These are phyloP conservation scores for Sebastes schlegelii DNA, from an alignment of 2,113 vertebrate species.

Conservation along the genomic window DNA sequence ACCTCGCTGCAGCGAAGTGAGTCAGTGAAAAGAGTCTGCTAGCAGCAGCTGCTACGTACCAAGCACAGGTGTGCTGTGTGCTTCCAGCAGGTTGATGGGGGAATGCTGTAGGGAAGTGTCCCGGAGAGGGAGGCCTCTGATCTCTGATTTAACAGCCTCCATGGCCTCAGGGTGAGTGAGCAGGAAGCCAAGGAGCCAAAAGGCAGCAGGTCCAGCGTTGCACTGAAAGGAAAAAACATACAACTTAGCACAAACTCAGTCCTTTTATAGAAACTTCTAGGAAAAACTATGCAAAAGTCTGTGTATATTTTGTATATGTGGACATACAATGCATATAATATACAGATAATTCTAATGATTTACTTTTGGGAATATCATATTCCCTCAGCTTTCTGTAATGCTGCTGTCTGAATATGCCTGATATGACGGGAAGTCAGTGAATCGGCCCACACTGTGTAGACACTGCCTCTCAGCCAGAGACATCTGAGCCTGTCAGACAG, in stretches of 20 bases:
- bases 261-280: not conserved
- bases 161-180: slow-evolving; percentile 87
- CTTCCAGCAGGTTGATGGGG: slow-evolving; percentile 61
- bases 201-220: slow-evolving; percentile 87
- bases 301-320: not conserved
- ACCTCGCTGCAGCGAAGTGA: slow-evolving; percentile 1
- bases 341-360: not conserved
- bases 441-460: slow-evolving; percentile 35
- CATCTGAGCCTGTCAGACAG: slow-evolving; percentile 67
- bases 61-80: slow-evolving; percentile 78
- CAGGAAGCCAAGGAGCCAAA: slow-evolving; percentile 91
- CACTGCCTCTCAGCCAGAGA: slow-evolving; percentile 43
- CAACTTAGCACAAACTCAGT: slow-evolving; percentile 2
- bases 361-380: not conserved
- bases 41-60: slow-evolving; percentile 74
- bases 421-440: slow-evolving; percentile 31
- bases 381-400: not conserved
- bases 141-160: slow-evolving; percentile 85
- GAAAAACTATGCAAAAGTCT: not conserved
- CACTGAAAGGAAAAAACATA: slow-evolving; percentile 71
- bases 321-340: not conserved
- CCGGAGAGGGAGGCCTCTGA: slow-evolving; percentile 48
- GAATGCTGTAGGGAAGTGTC: slow-evolving; percentile 58
- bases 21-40: slow-evolving; percentile 19
- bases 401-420: slow-evolving; percentile 43